These are phyloP conservation scores for Armadillidium nasatum DNA, from an alignment of 1,140 invertebrate genomes.

Conservation along the genomic window DNA sequence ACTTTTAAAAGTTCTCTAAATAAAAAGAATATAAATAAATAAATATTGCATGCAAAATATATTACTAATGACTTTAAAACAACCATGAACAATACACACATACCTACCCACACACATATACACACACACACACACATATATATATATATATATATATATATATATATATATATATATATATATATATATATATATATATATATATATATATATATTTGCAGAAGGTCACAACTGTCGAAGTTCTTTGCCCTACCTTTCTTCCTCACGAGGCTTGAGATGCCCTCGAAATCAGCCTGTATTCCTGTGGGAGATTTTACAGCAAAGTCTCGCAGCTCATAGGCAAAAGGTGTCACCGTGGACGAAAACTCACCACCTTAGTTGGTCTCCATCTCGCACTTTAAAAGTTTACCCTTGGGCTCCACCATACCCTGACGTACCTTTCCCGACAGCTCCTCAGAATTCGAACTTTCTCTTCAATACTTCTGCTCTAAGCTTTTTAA, in stretches of 20 bases:
- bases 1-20: no score
- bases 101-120: no score
- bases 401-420: background rate
- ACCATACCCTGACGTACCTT: background rate
- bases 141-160: background rate
- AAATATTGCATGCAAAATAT: no score
- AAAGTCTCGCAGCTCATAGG: slow-evolving; percentile 16
- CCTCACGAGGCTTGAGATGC: slow-evolving; percentile 23
- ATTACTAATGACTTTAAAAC: no score
- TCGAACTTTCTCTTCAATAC: background rate
- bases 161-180: background rate
- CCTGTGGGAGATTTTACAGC: slow-evolving; percentile 29
- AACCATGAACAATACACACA: no score
- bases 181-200: slow-evolving; percentile 1
- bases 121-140: background rate
- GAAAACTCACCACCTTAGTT: background rate
- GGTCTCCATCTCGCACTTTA: background rate
- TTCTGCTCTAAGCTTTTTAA: background rate
- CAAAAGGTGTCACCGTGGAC: background rate
- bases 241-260: slow-evolving; percentile 19
- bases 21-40: no score
- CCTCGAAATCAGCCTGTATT: slow-evolving; percentile 28
- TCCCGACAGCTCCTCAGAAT: background rate
- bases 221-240: slow-evolving; percentile 27
- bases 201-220: slow-evolving; percentile 6